Percentiles rank a stretch among this genome's conserved stretches.
These are phyloP conservation scores for Scartelaos histophorus DNA, from an alignment of 2,113 vertebrate species.

Conservation along the genomic window DNA sequence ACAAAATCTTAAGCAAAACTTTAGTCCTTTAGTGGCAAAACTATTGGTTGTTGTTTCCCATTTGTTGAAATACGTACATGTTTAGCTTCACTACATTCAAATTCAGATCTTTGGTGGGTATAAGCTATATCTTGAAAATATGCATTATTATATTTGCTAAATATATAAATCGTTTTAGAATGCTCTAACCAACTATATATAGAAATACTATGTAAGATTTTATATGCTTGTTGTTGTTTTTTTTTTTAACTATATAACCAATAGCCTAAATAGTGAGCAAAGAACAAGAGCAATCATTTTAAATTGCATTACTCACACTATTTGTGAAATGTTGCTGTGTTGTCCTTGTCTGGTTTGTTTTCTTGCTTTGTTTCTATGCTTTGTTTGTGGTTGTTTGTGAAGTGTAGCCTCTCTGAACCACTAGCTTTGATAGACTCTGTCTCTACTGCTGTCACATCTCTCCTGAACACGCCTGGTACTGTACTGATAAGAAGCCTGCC, in stretches of 20 bases:
- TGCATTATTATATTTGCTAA: not conserved
- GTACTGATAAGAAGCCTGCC: slow-evolving; percentile 65
- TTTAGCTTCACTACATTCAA: not conserved
- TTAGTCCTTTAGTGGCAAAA: too few relatives aligned
- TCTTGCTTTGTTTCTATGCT: slow-evolving; percentile 45
- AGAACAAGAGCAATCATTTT: not conserved
- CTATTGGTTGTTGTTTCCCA: not conserved
- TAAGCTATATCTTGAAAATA: not conserved
- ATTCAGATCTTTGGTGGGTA: too few relatives aligned
- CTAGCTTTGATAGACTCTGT: slow-evolving; percentile 30
- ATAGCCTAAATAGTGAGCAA: too few relatives aligned
- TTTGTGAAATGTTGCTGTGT: slow-evolving; percentile 25
- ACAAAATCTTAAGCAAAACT: not conserved
- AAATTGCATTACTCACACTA: slow-evolving; percentile 58
- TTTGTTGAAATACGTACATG: not conserved
- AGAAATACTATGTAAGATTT: too few relatives aligned
- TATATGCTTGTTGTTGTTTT: too few relatives aligned
- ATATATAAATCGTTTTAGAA: not conserved
- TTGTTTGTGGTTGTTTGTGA: slow-evolving; percentile 25
- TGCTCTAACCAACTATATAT: not conserved
- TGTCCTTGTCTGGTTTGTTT: slow-evolving; percentile 11
- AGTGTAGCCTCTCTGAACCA: slow-evolving; percentile 2
- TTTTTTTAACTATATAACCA: too few relatives aligned
- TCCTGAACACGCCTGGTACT: slow-evolving; percentile 52
- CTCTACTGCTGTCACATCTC: slow-evolving; percentile 40